Evolutionary conservation across 2,888 invertebrate species (phyloP).

Genomic region (Hirtodrosophila histrioides): DNA sequence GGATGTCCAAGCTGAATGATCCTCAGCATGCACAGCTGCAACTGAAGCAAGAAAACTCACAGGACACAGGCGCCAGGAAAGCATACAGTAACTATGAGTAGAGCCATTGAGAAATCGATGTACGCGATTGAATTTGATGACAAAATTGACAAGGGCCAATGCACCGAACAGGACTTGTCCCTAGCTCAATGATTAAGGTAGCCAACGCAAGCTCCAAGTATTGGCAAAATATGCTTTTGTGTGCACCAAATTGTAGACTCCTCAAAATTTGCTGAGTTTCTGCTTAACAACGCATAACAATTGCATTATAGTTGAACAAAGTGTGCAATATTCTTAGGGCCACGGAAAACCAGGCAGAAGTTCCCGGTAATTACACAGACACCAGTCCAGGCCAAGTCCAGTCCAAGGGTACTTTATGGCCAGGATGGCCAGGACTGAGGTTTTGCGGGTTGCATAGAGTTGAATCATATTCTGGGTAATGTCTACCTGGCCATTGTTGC

Average conservation of each 20-base stretch:
- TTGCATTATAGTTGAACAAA: slow-evolving; percentile 20
- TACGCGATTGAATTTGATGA: too few species aligned
- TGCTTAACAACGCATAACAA: slow-evolving; percentile 23
- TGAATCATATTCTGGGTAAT: slow-evolving; percentile 64
- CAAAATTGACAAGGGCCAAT: too few species aligned
- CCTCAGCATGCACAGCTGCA: too few species aligned
- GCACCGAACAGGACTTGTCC: too few species aligned
- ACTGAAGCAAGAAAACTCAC: too few species aligned
- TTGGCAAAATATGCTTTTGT: too few species aligned
- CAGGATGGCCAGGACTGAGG: slow-evolving; percentile 40
- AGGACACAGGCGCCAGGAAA: too few species aligned
- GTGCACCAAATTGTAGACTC: not conserved
- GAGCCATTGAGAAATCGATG: too few species aligned
- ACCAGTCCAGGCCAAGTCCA: slow-evolving; percentile 12
- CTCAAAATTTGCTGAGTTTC: slow-evolving; percentile 10
- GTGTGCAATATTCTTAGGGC: slow-evolving; percentile 2
- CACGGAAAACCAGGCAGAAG: slow-evolving; percentile 25
- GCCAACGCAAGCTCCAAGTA: too few species aligned
- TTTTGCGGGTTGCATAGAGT: slow-evolving; percentile 77
- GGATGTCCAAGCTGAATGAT: too few species aligned
- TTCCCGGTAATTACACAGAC: slow-evolving; percentile 44
- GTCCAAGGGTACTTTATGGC: slow-evolving; percentile 45
- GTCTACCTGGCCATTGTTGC: slow-evolving; percentile 58
- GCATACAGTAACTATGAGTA: too few species aligned
- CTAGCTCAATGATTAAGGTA: too few species aligned